Base-by-base conservation (phyloP, 1,140 invertebrate genomes). In the Heliconius congener region DNA sequence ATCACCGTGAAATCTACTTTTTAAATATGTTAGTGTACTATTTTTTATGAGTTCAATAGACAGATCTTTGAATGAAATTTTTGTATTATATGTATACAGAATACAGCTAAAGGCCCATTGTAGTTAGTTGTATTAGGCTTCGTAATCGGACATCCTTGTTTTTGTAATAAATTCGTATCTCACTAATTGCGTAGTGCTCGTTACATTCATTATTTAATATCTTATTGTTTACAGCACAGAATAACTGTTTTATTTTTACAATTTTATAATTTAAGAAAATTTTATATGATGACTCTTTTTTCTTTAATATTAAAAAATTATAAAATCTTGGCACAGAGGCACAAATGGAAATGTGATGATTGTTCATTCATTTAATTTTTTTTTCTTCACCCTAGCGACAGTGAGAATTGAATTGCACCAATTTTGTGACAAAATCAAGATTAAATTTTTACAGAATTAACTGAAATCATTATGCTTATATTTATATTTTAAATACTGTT, bases 1-100 rank as follows among this genome's bases (percentile, higher is more conserved):
- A 88, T 89, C 88, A 89, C 87, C 86, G 85, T 83, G 85, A 91
- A 91, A 92, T 89, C 85, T 85, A 66, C 60, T 30, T 66, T 66
- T 30, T 66, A 66, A 60, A 66, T 66, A 66, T 66, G 60, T 66
- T 66, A 30, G 60, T 30, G 23, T 16, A 18, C 13, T 30, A 66
- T 23, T 66, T 30, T 9, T 30, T 27, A 1, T 66, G 23, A 30
- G 27, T 66, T 30, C 4, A 66, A 30, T 23, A 30, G 4, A 27
- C 1, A 66, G 9, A 19, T 52, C 6, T 16, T 52, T 52, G 2
- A 23, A 23, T 23, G 23, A 23, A 23, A 23, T 23, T 23, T 23
- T 23, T 23, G 23, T 23, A 23, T 23, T 23, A 23, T 42, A 30
- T 30, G 30, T 30, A 13, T 42, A 13, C 11, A 46, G 13, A 46